Percentiles rank a stretch among this genome's conserved stretches.
phyloP scores from a whole-genome alignment of 2,113 vertebrate genomes.

The Misgurnus mizolepis region DNA sequence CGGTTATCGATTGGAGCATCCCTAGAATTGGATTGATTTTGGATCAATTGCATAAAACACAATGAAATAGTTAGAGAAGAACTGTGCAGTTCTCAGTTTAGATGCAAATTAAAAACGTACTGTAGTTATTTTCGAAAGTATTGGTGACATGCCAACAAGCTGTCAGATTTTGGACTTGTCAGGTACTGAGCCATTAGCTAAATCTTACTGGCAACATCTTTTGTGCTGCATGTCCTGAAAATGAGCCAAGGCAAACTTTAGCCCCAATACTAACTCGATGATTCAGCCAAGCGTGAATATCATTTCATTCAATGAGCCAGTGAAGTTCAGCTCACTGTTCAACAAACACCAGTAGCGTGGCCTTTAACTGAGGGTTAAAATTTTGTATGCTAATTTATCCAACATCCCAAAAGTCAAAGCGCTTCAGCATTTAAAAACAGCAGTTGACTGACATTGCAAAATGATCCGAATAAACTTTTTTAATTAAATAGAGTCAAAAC shows the following conservation, averaged over 20 bases:
- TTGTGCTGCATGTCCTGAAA: conserved; percentile 1
- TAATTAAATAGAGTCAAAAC: conserved; percentile 54
- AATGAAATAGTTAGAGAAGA: no score
- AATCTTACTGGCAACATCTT: conserved; percentile 34
- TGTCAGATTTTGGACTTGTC: background rate
- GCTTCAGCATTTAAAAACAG: conserved; percentile 9
- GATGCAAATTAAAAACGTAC: no score
- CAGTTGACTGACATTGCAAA: conserved; percentile 48
- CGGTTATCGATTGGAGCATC: no score
- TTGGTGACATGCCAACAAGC: background rate
- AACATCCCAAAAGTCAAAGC: conserved; percentile 33
- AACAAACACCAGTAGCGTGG: conserved; percentile 11
- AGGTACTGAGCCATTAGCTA: conserved; percentile 15
- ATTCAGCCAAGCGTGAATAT: conserved; percentile 28
- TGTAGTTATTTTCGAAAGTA: no score
- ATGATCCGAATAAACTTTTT: conserved; percentile 51
- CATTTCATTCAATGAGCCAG: conserved; percentile 31
- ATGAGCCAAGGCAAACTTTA: conserved; percentile 10
- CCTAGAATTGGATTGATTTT: no score
- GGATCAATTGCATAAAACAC: no score
- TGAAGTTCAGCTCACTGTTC: conserved; percentile 4
- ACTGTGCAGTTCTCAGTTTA: no score
- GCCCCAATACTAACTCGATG: background rate
- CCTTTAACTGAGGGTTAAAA: conserved; percentile 37
- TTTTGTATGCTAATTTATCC: conserved; percentile 35